These are phyloP conservation scores for Scomber scombrus DNA, from an alignment of 2,113 vertebrate genomes.

Conservation along the genomic window DNA sequence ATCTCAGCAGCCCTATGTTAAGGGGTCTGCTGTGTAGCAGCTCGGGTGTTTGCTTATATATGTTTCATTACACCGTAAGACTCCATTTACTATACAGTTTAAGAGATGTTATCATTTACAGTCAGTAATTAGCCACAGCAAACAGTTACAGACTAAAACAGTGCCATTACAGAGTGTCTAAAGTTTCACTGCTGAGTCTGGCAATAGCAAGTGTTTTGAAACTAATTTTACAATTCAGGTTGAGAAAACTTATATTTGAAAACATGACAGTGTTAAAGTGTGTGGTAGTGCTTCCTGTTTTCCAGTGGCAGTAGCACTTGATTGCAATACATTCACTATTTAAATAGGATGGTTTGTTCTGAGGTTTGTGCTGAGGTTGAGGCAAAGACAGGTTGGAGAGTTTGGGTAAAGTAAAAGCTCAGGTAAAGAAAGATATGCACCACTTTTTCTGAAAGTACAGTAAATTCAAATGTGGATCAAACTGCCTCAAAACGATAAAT, in stretches of 20 bases:
- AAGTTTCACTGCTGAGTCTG: constrained; percentile 44
- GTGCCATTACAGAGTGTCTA: constrained; percentile 41
- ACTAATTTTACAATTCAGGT: constrained; percentile 2
- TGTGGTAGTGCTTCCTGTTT: not conserved
- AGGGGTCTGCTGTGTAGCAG: constrained; percentile 58
- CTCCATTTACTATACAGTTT: constrained; percentile 52
- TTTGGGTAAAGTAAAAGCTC: not conserved
- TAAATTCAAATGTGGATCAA: too few species aligned
- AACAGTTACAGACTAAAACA: constrained; percentile 34
- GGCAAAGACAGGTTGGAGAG: not conserved
- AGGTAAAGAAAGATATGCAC: not conserved
- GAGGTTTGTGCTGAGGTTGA: not conserved
- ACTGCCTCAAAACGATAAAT: not conserved
- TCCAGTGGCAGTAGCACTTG: not conserved
- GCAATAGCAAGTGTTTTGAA: constrained; percentile 19
- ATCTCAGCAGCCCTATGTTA: constrained; percentile 54
- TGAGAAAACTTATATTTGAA: constrained; percentile 4
- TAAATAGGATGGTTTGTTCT: not conserved
- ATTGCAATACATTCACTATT: not conserved
- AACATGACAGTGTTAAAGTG: not conserved
- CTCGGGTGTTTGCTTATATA: constrained; percentile 67
- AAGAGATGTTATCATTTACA: constrained; percentile 65
- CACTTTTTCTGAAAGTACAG: too few species aligned
- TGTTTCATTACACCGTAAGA: constrained; percentile 61
- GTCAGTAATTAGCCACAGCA: constrained; percentile 48